Evolutionary conservation across 2,888 invertebrate genomes (phyloP).

Genomic region (Pterobdella sp.): DNA sequence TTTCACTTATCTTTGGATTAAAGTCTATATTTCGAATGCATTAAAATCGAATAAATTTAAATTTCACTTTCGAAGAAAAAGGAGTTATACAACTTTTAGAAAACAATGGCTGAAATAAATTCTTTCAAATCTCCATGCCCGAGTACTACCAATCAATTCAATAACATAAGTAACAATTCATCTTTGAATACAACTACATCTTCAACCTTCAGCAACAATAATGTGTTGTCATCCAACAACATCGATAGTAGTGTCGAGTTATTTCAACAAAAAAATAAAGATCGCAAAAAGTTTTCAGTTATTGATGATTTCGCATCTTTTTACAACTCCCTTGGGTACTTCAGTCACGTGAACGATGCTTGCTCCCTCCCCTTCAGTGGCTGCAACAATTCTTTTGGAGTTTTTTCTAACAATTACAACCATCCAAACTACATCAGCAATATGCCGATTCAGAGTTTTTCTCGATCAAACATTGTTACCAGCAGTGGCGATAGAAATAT

Average conservation of each 20-base stretch:
- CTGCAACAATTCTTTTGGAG: conserved; percentile 14
- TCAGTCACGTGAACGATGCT: conserved; percentile 21
- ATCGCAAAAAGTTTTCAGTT: conserved; percentile 30
- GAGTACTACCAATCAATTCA: neutral
- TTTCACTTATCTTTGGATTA: neutral
- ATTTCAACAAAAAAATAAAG: conserved; percentile 21
- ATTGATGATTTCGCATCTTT: conserved; percentile 31
- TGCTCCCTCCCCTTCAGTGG: conserved; percentile 19
- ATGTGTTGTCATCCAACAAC: neutral
- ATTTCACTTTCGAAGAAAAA: neutral
- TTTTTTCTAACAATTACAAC: neutral
- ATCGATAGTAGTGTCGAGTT: conserved; percentile 3
- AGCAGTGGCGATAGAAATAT: neutral
- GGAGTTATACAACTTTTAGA: neutral
- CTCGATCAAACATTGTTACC: neutral
- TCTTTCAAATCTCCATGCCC: neutral
- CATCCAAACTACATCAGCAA: neutral
- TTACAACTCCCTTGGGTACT: conserved; percentile 29
- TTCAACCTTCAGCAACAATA: conserved; percentile 13
- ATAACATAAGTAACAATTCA: neutral
- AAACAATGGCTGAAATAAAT: neutral
- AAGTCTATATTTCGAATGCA: neutral
- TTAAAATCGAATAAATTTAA: neutral
- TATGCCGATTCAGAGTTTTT: neutral
- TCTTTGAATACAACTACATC: neutral